Percentiles rank a stretch among this genome's conserved stretches.
These are phyloP conservation scores for Anthopleura xanthogrammica DNA, from an alignment of 92 coral and sea anemone species.

Conservation along the genomic window DNA sequence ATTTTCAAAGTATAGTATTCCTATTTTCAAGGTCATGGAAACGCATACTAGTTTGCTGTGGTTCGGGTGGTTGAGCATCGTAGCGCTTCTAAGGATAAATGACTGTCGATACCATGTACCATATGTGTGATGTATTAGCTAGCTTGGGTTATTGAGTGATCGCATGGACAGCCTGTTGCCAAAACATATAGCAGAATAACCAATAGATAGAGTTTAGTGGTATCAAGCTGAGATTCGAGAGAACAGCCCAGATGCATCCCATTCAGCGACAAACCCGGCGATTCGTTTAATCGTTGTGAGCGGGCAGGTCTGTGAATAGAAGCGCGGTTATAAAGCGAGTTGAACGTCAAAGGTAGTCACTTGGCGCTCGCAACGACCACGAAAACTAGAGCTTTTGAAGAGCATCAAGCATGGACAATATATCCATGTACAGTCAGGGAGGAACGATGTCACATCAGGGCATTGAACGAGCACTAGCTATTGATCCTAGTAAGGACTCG, in stretches of 20 bases:
- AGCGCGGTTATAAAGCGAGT: conserved; percentile 25
- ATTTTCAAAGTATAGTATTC: background rate
- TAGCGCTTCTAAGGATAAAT: background rate
- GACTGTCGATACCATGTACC: background rate
- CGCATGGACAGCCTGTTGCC: conserved; percentile 76
- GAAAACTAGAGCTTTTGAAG: conserved; percentile 3
- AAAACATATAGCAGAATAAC: conserved; percentile 82
- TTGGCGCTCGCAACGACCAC: conserved; percentile 14
- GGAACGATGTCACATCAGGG: conserved; percentile 39
- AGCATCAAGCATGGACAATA: conserved; percentile 62
- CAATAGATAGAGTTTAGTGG: conserved; percentile 85
- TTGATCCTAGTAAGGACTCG: conserved; percentile 78
- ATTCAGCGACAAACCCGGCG: conserved; percentile 41
- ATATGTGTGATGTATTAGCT: conserved; percentile 22
- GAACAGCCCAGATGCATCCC: conserved; percentile 79
- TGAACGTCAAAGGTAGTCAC: conserved; percentile 16
- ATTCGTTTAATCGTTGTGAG: conserved; percentile 30
- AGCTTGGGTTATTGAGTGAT: conserved; percentile 67
- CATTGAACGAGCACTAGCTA: conserved; percentile 33
- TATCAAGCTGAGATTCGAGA: conserved; percentile 82
- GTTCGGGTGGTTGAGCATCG: background rate
- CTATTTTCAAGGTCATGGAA: conserved; percentile 10
- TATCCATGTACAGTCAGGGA: conserved; percentile 43
- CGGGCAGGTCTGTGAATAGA: conserved; percentile 29
- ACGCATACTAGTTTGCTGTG: background rate